Conservation (phyloP, 2,888 invertebrate genomes). For the Drosophila trichaetosa region DNA sequence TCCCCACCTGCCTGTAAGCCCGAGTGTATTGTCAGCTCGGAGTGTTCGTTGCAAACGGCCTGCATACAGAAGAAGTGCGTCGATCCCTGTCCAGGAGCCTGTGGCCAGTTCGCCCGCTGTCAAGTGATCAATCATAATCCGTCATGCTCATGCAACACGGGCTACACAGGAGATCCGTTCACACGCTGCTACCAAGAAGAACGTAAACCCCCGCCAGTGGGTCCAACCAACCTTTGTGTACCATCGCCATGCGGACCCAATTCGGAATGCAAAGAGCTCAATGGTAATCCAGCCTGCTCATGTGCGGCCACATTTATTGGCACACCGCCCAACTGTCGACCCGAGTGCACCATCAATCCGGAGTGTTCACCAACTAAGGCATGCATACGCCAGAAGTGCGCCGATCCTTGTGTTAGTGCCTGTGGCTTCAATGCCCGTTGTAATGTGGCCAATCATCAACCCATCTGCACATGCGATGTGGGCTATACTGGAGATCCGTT, state of each 20-base stretch:
- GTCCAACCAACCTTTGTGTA: slow-evolving; percentile 86
- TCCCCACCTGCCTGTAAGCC: slow-evolving; percentile 91
- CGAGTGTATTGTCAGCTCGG: slow-evolving; percentile 91
- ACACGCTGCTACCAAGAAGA: slow-evolving; percentile 87
- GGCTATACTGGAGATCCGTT: slow-evolving; percentile 88
- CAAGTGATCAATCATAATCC: slow-evolving; percentile 91
- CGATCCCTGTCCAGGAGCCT: slow-evolving; percentile 90
- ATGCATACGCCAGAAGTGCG: slow-evolving; percentile 86
- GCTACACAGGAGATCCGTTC: slow-evolving; percentile 91
- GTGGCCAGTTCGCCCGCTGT: slow-evolving; percentile 90
- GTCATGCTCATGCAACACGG: slow-evolving; percentile 89
- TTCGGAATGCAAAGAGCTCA: slow-evolving; percentile 86
- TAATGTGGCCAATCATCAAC: slow-evolving; percentile 86
- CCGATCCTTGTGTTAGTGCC: slow-evolving; percentile 88
- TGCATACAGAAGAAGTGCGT: slow-evolving; percentile 91
- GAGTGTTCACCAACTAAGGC: slow-evolving; percentile 86
- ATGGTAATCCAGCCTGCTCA: slow-evolving; percentile 87
- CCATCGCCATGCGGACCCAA: slow-evolving; percentile 89
- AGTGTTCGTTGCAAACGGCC: slow-evolving; percentile 89
- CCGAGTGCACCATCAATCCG: slow-evolving; percentile 87
- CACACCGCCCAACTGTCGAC: slow-evolving; percentile 88
- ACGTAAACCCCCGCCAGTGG: slow-evolving; percentile 83
- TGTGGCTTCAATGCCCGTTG: slow-evolving; percentile 89
- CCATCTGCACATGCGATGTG: slow-evolving; percentile 86
- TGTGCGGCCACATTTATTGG: slow-evolving; percentile 88